Evolutionary conservation across 2,113 vertebrate species (phyloP).

Genomic region (Istiophorus platypterus): DNA sequence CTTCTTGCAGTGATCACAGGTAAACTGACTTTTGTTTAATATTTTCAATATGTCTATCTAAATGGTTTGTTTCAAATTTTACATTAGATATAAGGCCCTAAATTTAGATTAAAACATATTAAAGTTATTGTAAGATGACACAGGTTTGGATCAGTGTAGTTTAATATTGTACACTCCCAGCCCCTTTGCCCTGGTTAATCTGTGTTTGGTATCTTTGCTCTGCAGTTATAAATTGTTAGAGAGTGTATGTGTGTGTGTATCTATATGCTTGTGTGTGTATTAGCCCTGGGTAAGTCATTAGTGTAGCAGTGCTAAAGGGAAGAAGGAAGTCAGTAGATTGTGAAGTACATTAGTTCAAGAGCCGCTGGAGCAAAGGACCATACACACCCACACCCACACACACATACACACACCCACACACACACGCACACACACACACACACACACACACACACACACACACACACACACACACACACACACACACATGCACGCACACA

Average conservation of each 20-base stretch:
- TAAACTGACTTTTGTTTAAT: too few species aligned
- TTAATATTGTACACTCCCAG: too few species aligned
- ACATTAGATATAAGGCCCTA: too few species aligned
- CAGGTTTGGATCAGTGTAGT: too few species aligned
- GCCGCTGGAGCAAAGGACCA: slow-evolving; percentile 46
- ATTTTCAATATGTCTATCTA: too few species aligned
- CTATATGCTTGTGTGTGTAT: slow-evolving; percentile 24
- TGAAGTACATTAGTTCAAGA: slow-evolving; percentile 69
- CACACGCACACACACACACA: slow-evolving; percentile 1
- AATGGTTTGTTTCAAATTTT: too few species aligned
- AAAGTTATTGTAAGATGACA: too few species aligned
- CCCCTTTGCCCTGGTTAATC: slow-evolving; percentile 1
- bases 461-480: slow-evolving; percentile 3
- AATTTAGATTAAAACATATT: too few species aligned
- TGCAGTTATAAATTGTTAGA: slow-evolving; percentile 43
- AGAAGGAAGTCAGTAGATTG: slow-evolving; percentile 58
- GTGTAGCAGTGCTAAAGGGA: slow-evolving; percentile 43
- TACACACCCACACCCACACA: slow-evolving; percentile 6
- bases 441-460: slow-evolving; percentile 4
- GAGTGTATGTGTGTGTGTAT: slow-evolving; percentile 33
- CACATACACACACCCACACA: slow-evolving; percentile 9
- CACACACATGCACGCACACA: slow-evolving; percentile 1
- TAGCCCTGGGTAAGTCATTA: slow-evolving; percentile 67
- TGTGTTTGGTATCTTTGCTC: slow-evolving; percentile 36
- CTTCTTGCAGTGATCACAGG: too few species aligned